Evolutionary conservation across 2,797 vertebrate species (phyloP).

Genomic region (Paedocypris micromegethes): DNA sequence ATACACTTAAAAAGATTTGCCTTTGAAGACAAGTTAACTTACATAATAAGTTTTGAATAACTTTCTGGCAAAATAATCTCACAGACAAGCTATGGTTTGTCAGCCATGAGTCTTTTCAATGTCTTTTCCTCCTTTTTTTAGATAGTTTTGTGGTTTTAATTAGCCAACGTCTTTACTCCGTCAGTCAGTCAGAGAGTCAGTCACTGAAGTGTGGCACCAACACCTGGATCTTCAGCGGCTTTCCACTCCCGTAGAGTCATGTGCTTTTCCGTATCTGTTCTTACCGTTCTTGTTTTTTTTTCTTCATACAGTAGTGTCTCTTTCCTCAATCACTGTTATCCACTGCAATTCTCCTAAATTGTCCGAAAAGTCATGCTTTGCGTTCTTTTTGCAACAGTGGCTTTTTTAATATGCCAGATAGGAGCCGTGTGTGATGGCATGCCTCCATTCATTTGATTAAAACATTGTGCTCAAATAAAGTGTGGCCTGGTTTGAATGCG

Average conservation of each 20-base stretch:
- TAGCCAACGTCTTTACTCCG: slow-evolving; percentile 47
- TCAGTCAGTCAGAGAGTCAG: slow-evolving; percentile 41
- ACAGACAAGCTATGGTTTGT: slow-evolving; percentile 3
- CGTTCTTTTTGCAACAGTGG: slow-evolving; percentile 21
- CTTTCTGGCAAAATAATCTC: no score
- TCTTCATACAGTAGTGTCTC: slow-evolving; percentile 32
- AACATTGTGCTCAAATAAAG: slow-evolving; percentile 20
- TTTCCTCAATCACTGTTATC: slow-evolving; percentile 31
- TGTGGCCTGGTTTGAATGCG: slow-evolving; percentile 12
- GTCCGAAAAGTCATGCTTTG: slow-evolving; percentile 36
- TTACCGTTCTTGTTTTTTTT: slow-evolving; percentile 29
- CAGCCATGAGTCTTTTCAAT: slow-evolving; percentile 12
- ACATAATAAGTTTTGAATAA: no score
- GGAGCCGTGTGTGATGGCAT: slow-evolving; percentile 8
- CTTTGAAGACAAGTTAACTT: neutral
- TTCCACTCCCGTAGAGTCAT: slow-evolving; percentile 3
- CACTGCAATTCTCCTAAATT: slow-evolving; percentile 33
- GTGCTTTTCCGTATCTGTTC: slow-evolving; percentile 15
- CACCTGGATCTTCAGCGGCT: slow-evolving; percentile 57
- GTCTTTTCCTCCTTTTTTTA: slow-evolving; percentile 34
- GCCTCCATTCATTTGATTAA: slow-evolving; percentile 17
- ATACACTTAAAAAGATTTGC: neutral
- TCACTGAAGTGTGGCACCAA: slow-evolving; percentile 58
- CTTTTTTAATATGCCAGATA: slow-evolving; percentile 27
- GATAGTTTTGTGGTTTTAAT: slow-evolving; percentile 50